Evolutionary conservation across 2,797 vertebrate species (phyloP), one percentile per base, ranked within the genome.

Genomic region (Taenioides sp.): DNA sequence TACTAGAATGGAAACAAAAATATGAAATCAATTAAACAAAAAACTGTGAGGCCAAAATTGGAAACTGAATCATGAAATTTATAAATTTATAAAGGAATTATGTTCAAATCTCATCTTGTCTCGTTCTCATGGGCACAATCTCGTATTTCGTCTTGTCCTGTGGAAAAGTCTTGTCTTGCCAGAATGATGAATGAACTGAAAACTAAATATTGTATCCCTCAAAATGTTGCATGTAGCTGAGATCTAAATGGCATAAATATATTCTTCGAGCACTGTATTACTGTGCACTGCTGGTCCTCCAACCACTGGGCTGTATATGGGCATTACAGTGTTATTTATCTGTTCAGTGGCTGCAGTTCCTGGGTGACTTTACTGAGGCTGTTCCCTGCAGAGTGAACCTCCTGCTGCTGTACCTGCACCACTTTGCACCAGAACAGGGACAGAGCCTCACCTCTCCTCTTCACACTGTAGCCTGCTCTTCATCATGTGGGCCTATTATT

Each of bases 341-440:
- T 52, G 49, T 2, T 3, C 22, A 25, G 20, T 68, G 31, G 57
- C 81, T 75, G 78, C 76, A 85, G 74, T 83, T 81, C 49, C 76
- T 80, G 75, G 79, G 79, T 69, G 63, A 85, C 77, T 82, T 79
- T 84, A 82, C 31, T 79, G 76, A 73, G 66, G 17, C 28, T 74
- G 57, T 49, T 5, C 77, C 67, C 78, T 83, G 86, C 85, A 77
- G 64, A 59, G 34, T 65, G 64, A 34, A 70, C 75, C 64, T 80
- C 74, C 22, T 49, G 22, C 49, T 71, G 71, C 86, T 59, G 77
- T 79, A 76, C 83, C 86, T 85, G 86, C 86, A 81, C n/a, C 71
- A 64, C 70, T 77, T 77, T 68, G 73, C 74, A 81, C 73, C 65
- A 57, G 79, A 65, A 69, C 67, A 74, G 20, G 62, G 63, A 66